These are phyloP conservation scores for Rhynchopsitta pachyrhyncha DNA, from an alignment of 2,113 vertebrate genomes.

Conservation along the genomic window DNA sequence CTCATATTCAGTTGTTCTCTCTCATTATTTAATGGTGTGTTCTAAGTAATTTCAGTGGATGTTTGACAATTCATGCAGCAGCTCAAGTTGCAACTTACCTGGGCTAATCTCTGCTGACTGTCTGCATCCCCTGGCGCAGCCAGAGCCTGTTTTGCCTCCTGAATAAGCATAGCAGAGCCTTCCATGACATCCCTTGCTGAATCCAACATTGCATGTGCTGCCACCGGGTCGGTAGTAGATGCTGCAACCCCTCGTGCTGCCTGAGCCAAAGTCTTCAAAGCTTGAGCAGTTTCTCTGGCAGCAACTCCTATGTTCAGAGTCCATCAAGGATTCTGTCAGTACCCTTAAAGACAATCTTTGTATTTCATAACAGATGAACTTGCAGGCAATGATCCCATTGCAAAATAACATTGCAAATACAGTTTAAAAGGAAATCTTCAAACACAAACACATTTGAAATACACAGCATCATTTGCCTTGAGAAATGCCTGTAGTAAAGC, in stretches of 20 bases:
- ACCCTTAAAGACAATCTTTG: neutral
- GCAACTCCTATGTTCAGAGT: constrained; percentile 84
- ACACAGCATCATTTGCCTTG: neutral
- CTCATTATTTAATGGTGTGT: neutral
- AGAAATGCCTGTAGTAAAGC: neutral
- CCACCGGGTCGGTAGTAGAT: constrained; percentile 86
- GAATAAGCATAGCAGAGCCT: constrained; percentile 94
- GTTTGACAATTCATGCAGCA: neutral
- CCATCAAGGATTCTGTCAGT: neutral
- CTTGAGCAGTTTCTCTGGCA: constrained; percentile 94
- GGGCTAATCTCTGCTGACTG: constrained; percentile 95
- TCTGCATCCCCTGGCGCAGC: constrained; percentile 93
- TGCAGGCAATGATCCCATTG: neutral
- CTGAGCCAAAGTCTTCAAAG: constrained; percentile 92
- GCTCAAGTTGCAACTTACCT: constrained; percentile 75
- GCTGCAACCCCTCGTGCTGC: constrained; percentile 95
- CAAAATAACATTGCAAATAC: neutral
- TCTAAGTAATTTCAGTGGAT: neutral
- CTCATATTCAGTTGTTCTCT: neutral
- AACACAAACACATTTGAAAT: neutral
- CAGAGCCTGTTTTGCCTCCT: constrained; percentile 95
- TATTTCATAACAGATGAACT: neutral
- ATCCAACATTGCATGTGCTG: constrained; percentile 91
- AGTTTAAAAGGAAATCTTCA: neutral
- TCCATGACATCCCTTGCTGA: constrained; percentile 97